These are phyloP conservation scores for Luffia ferchaultella DNA, from an alignment of 2,888 invertebrate genomes.

Conservation along the genomic window DNA sequence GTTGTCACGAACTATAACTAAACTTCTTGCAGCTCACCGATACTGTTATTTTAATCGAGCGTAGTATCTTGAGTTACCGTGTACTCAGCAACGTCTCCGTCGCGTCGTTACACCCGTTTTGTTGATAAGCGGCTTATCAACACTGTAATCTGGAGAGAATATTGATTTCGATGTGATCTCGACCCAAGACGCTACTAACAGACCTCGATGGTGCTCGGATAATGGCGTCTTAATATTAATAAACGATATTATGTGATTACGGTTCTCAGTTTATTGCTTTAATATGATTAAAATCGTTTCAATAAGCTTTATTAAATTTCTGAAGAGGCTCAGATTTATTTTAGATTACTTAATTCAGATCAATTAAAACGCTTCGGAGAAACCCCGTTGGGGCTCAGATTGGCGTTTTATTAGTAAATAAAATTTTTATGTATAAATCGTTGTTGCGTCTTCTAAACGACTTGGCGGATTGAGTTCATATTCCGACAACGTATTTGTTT, in stretches of 20 bases:
- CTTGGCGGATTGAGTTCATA: no score
- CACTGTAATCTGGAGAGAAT: not conserved
- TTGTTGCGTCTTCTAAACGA: no score
- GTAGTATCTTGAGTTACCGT: not conserved
- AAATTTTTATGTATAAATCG: no score
- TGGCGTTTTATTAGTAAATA: no score
- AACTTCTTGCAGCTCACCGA: not conserved
- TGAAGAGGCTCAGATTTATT: not conserved
- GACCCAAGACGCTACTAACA: not conserved
- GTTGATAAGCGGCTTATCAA: not conserved
- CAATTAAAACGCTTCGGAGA: no score
- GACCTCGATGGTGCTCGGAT: not conserved
- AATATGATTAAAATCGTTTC: not conserved
- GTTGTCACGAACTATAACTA: not conserved
- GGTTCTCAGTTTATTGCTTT: not conserved
- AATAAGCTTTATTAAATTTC: no score
- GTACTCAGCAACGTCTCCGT: no score
- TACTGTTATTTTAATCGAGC: not conserved
- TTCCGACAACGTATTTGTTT: no score
- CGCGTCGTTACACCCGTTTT: no score
- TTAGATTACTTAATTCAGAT: not conserved
- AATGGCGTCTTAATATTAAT: not conserved
- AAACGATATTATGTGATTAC: not conserved
- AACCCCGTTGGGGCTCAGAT: no score
- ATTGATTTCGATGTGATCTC: not conserved